Conservation (phyloP, 2,888 invertebrate genomes). For the Tortricodes alternella region DNA sequence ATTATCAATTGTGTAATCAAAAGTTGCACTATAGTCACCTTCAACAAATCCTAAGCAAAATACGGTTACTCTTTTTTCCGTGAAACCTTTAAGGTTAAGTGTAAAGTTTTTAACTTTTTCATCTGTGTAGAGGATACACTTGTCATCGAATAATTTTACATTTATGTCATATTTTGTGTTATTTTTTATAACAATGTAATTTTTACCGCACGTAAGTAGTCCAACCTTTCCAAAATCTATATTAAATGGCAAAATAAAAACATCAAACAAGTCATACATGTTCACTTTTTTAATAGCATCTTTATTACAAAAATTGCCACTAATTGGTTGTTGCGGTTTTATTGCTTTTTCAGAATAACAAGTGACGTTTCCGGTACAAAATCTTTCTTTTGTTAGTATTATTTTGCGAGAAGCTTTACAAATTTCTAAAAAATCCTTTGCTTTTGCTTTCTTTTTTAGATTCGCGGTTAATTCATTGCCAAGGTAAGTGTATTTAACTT, state of each 20-base stretch:
- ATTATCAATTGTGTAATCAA: slow-evolving; percentile 61
- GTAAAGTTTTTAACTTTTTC: slow-evolving; percentile 43
- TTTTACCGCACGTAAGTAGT: slow-evolving; percentile 55
- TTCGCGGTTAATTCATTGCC: slow-evolving; percentile 46
- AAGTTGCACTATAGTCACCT: slow-evolving; percentile 53
- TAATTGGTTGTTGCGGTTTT: slow-evolving; percentile 33
- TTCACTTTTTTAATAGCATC: slow-evolving; percentile 38
- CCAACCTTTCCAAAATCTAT: slow-evolving; percentile 67
- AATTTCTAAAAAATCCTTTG: slow-evolving; percentile 47
- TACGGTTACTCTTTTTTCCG: slow-evolving; percentile 47
- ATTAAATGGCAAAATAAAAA: slow-evolving; percentile 53
- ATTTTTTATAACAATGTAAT: slow-evolving; percentile 57
- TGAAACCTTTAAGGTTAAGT: slow-evolving; percentile 51
- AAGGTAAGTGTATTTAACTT: slow-evolving; percentile 56
- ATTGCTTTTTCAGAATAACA: slow-evolving; percentile 42
- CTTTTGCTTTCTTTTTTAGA: slow-evolving; percentile 44
- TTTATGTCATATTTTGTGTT: slow-evolving; percentile 54
- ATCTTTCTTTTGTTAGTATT: slow-evolving; percentile 44
- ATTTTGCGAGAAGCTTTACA: slow-evolving; percentile 46
- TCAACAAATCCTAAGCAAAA: slow-evolving; percentile 52
- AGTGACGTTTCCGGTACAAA: slow-evolving; percentile 45
- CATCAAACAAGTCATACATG: slow-evolving; percentile 55
- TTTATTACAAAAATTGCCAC: slow-evolving; percentile 53
- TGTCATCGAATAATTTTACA: slow-evolving; percentile 50
- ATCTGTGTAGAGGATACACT: slow-evolving; percentile 54